These are phyloP conservation scores for Dipus sagitta DNA, from an alignment of 2,797 vertebrate genomes.

Conservation along the genomic window DNA sequence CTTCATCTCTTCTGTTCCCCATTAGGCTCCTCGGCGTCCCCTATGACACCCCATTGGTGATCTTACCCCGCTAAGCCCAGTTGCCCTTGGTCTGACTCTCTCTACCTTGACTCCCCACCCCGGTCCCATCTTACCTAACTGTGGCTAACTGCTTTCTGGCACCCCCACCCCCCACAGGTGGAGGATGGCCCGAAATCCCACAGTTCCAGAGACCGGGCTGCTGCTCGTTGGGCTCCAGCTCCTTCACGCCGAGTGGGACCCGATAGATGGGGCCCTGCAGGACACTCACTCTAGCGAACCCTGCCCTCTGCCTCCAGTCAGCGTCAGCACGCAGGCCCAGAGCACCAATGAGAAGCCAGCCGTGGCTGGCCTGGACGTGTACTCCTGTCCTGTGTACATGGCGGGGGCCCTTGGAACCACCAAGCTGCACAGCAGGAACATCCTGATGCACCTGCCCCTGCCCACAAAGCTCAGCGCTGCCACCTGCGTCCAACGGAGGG, in stretches of 20 bases:
- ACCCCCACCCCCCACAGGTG: conserved; percentile 68
- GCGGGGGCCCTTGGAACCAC: conserved; percentile 64
- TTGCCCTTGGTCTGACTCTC: background rate
- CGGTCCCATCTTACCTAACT: background rate
- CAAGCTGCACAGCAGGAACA: conserved; percentile 71
- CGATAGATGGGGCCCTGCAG: conserved; percentile 81
- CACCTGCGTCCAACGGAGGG: conserved; percentile 72
- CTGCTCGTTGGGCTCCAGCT: conserved; percentile 91
- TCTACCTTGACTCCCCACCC: too few relatives aligned
- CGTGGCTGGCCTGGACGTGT: conserved; percentile 73
- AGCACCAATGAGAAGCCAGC: rapidly evolving
- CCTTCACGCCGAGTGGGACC: conserved; percentile 90
- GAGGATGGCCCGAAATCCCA: conserved; percentile 66
- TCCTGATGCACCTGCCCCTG: conserved; percentile 78
- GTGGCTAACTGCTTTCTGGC: conserved; percentile 45
- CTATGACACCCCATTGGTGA: background rate
- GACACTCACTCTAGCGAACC: conserved; percentile 83
- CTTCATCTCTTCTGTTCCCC: background rate
- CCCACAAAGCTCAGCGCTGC: conserved; percentile 69
- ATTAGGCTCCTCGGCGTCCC: background rate
- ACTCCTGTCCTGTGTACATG: conserved; percentile 90
- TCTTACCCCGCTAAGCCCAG: background rate
- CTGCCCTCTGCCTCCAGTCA: conserved; percentile 87
- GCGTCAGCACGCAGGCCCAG: conserved; percentile 77
- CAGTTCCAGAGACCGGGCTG: conserved; percentile 77